A percentile compares a stretch with the other conserved stretches of the same genome.
Evolutionary conservation across 35 echinoderm and acorn worm genomes (phyloP).

Genomic region (Apostichopus parvimensis): DNA sequence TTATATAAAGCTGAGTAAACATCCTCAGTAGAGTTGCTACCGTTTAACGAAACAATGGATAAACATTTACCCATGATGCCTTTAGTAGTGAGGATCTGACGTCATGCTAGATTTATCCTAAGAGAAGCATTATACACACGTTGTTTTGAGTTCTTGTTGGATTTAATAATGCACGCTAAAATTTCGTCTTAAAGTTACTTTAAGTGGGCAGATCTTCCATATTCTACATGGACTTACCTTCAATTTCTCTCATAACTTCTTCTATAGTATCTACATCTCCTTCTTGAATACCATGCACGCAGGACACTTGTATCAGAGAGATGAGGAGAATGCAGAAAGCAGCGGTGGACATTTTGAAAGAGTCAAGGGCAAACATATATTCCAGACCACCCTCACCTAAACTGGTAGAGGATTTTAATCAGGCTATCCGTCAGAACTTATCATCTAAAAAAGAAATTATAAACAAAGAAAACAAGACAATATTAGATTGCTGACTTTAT

Average conservation of each 20-base stretch:
- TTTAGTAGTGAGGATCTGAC: no score
- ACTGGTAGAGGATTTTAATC: conserved; percentile 1
- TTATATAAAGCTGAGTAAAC: no score
- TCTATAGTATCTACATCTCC: conserved; percentile 12
- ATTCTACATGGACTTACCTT: neutral
- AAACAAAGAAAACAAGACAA: neutral
- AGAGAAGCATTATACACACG: no score
- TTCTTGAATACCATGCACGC: neutral
- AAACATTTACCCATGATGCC: no score
- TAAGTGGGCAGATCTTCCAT: no score
- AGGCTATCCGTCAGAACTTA: neutral
- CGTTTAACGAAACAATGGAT: no score
- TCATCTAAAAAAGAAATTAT: neutral
- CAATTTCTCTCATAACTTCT: conserved; percentile 18
- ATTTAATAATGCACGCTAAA: no score
- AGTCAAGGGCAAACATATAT: conserved; percentile 4
- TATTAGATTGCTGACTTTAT: no score
- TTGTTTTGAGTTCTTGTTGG: no score
- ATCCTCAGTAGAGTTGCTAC: no score
- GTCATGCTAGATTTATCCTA: no score
- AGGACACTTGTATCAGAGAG: neutral
- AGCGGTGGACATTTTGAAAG: conserved; percentile 44
- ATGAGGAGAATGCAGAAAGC: neutral
- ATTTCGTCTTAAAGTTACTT: no score
- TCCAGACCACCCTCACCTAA: conserved; percentile 18